These are phyloP conservation scores for Amaurobius ferox DNA, from an alignment of 2,888 invertebrate genomes.

Conservation along the genomic window DNA sequence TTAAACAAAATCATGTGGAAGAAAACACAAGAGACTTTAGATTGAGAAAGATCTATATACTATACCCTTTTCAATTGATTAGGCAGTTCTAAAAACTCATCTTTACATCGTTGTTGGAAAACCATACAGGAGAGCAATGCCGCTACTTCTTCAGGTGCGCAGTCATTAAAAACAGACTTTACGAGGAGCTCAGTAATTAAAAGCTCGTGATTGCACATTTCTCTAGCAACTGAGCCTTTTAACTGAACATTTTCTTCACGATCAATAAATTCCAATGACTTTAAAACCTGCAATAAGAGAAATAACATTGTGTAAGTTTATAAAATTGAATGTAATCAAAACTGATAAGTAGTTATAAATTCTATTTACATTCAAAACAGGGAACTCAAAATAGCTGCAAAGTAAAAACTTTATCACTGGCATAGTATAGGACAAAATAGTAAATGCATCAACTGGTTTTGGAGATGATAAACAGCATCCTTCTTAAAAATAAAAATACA, in stretches of 20 bases:
- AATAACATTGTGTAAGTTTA: neutral
- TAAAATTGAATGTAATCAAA: too few relatives aligned
- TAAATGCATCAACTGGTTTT: too few relatives aligned
- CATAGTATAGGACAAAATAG: too few relatives aligned
- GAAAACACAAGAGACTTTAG: too few relatives aligned
- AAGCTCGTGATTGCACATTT: constrained; percentile 89
- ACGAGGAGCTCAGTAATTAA: constrained; percentile 96
- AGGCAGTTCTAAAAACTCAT: constrained; percentile 27
- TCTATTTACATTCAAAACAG: too few relatives aligned
- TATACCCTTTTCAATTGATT: constrained; percentile 30
- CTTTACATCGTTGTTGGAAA: constrained; percentile 83
- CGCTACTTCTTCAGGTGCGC: constrained; percentile 93
- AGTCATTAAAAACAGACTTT: constrained; percentile 90
- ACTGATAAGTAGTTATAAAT: too few relatives aligned
- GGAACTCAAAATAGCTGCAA: too few relatives aligned
- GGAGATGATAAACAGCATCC: too few relatives aligned
- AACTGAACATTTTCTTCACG: constrained; percentile 84
- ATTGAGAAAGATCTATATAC: too few relatives aligned
- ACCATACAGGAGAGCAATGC: constrained; percentile 94
- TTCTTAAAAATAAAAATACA: too few relatives aligned
- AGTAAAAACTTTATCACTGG: too few relatives aligned
- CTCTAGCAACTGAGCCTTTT: constrained; percentile 91
- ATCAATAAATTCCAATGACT: constrained; percentile 87
- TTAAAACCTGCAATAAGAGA: constrained; percentile 82
- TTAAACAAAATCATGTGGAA: too few relatives aligned